Conservation (phyloP, 1,140 invertebrate species). For the Samia ricini region DNA sequence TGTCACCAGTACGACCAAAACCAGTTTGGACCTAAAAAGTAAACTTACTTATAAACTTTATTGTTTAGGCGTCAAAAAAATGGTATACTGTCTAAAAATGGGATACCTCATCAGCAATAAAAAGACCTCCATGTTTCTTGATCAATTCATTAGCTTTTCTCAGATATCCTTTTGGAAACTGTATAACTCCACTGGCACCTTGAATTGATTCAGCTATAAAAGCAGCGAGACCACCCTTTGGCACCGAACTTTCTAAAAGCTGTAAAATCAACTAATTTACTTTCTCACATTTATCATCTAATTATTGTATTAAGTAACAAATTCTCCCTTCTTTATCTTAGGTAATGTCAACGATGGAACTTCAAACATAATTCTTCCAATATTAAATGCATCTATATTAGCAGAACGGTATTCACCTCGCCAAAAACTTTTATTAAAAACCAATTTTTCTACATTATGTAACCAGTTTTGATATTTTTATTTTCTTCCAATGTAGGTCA, state of each 20-base stretch:
- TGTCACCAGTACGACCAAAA: slow-evolving; percentile 94
- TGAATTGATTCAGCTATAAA: slow-evolving; percentile 97
- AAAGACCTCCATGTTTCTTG: slow-evolving; percentile 89
- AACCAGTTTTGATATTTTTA: too few species aligned
- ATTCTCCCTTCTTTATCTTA: too few species aligned
- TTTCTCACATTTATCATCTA: background rate
- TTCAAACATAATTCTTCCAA: too few species aligned
- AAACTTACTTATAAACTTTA: background rate
- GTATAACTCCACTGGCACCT: slow-evolving; percentile 88
- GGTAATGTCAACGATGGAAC: too few species aligned
- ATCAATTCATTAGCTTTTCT: slow-evolving; percentile 90
- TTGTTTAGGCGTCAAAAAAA: too few species aligned
- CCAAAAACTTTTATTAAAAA: too few species aligned
- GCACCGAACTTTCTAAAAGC: slow-evolving; percentile 86
- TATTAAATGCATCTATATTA: too few species aligned
- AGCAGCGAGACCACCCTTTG: slow-evolving; percentile 86
- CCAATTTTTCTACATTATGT: too few species aligned
- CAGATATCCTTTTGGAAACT: slow-evolving; percentile 94
- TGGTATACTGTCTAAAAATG: too few species aligned
- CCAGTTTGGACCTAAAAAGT: slow-evolving; percentile 91
- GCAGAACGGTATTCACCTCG: too few species aligned
- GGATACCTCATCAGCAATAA: slow-evolving; percentile 85
- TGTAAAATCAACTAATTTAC: slow-evolving; percentile 18
- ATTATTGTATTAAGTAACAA: too few species aligned
- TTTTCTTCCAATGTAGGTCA: too few species aligned